phyloP scores from a whole-genome alignment of 2,888 invertebrate species.

The Scaptomyza flava region DNA sequence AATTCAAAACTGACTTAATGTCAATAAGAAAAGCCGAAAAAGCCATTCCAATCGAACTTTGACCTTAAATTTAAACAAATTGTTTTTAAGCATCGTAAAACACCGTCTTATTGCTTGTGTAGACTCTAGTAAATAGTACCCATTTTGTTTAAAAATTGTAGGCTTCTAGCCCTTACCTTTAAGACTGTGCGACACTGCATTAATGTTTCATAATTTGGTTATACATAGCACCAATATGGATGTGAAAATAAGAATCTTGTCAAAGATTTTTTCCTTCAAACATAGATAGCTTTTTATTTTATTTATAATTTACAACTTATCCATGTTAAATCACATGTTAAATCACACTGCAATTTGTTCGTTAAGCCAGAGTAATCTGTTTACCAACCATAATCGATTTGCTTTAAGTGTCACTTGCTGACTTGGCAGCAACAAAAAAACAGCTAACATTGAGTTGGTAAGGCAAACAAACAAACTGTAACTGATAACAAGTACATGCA shows the following conservation, averaged over 20 bases:
- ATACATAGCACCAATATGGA: not conserved
- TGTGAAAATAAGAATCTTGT: not conserved
- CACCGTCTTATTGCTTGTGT: too few species aligned
- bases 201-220: not conserved
- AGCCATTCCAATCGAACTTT: too few species aligned
- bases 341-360: not conserved
- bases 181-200: too few species aligned
- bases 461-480: slow-evolving; percentile 39
- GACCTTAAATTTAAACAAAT: too few species aligned
- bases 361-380: slow-evolving; percentile 5
- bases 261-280: not conserved
- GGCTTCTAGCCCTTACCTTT: too few species aligned
- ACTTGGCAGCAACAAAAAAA: slow-evolving; percentile 17
- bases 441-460: slow-evolving; percentile 46
- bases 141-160: too few species aligned
- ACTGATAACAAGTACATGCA: slow-evolving; percentile 46
- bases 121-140: too few species aligned
- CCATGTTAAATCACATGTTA: not conserved
- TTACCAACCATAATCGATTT: slow-evolving; percentile 22
- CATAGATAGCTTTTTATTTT: not conserved
- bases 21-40: too few species aligned
- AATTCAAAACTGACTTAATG: too few species aligned
- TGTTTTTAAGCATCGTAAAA: too few species aligned
- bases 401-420: slow-evolving; percentile 28
- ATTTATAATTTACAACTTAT: not conserved